Percentiles rank a stretch among this genome's conserved stretches.
phyloP scores from a whole-genome alignment of 2,797 vertebrate genomes.

The Ctenosaura bakeri region DNA sequence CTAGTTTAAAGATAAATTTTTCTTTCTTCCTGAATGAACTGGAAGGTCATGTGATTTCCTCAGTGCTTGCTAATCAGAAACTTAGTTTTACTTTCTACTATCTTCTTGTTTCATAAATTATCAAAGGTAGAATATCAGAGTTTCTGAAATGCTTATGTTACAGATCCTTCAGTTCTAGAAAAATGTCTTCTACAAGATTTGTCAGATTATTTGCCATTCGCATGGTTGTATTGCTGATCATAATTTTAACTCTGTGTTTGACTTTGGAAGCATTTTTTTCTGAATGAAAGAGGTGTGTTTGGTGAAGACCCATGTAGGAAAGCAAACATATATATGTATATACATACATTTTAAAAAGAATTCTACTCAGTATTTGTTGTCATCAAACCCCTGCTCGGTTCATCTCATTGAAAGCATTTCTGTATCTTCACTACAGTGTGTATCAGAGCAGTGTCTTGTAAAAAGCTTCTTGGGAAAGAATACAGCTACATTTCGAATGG shows the following conservation, averaged over 20 bases:
- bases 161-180: not conserved
- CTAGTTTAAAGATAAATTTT: not conserved
- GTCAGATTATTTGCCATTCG: slow-evolving; percentile 7
- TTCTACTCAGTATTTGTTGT: not conserved
- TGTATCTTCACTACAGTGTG: not conserved
- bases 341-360: not conserved
- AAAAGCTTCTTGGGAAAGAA: not conserved
- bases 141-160: not conserved
- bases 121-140: not conserved
- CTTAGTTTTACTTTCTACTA: not conserved
- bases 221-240: slow-evolving; percentile 8
- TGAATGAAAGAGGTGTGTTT: no score
- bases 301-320: not conserved
- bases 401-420: not conserved
- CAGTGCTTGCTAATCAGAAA: not conserved
- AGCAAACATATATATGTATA: not conserved
- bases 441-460: not conserved
- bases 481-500: not conserved
- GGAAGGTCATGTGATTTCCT: not conserved
- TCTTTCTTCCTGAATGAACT: not conserved
- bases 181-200: not conserved
- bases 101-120: not conserved
- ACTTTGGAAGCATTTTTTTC: not conserved
- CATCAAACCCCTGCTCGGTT: not conserved
- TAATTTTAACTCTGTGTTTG: slow-evolving; percentile 23